These are phyloP conservation scores for Pogonus chalceus DNA, from an alignment of 1,140 invertebrate species.

Conservation along the genomic window DNA sequence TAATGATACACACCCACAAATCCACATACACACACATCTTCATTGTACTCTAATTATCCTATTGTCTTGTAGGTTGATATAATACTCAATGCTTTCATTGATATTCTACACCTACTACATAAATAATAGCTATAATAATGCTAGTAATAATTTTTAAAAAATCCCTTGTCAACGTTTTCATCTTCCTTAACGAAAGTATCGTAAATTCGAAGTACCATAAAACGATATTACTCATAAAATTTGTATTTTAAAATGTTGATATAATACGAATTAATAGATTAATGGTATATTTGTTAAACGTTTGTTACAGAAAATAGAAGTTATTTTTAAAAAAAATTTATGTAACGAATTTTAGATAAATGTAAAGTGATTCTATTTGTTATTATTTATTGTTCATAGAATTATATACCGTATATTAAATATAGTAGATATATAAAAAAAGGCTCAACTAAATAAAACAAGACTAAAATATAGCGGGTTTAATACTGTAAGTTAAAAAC, in stretches of 20 bases:
- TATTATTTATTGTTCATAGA: slow-evolving; percentile 8
- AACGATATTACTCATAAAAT: background rate
- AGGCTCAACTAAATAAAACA: slow-evolving; percentile 20
- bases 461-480: slow-evolving; percentile 21
- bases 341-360: slow-evolving; percentile 12
- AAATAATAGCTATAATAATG: too few species aligned
- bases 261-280: slow-evolving; percentile 14
- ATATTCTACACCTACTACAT: too few species aligned
- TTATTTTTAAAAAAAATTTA: slow-evolving; percentile 10
- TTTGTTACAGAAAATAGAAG: slow-evolving; percentile 12
- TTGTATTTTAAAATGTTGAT: slow-evolving; percentile 6
- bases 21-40: background rate
- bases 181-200: background rate
- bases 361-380: slow-evolving; percentile 10
- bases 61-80: too few species aligned
- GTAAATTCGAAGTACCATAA: slow-evolving; percentile 4
- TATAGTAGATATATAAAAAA: slow-evolving; percentile 17
- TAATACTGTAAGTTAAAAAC: slow-evolving; percentile 13
- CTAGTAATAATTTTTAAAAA: too few species aligned
- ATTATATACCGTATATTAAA: slow-evolving; percentile 13
- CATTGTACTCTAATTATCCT: background rate
- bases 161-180: too few species aligned
- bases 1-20: background rate
- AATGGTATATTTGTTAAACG: slow-evolving; percentile 11
- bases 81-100: too few species aligned